Base-by-base conservation (phyloP, 2,113 vertebrate genomes). In the Panthera tigris region DNA sequence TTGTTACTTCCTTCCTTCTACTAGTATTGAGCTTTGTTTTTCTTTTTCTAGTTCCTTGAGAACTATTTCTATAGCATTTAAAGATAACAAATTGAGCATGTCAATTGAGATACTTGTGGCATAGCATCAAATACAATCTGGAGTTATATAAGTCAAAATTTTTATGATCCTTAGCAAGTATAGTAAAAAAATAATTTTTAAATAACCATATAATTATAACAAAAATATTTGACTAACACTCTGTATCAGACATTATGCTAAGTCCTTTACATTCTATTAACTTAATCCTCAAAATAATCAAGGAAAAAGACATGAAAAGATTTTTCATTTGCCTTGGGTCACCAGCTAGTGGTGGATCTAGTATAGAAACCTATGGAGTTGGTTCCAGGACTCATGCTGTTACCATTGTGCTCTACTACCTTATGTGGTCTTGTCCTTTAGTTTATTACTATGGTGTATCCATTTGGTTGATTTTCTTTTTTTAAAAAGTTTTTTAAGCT, bases 81-180 rank as follows among this genome's bases (percentile, higher is more conserved):
- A 91, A 61, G 63, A 52, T 48, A 91, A n/a, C 50, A 95, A 91
- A 88, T 90, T 91, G 61, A 97, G 12, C 39, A 39, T 55, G 41
- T 69, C 45, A 66, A 14, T 78, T 50, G 68, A 74, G 57, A 76
- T 71, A 90, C 18, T 91, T 90, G 68, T 74, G 48, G 31, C 68
- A 93, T 41, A 68, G 23, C 18, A 7, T 10, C 66, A 89, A 68
- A 76, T 76, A 57, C 25, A 74, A 88, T 76, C 65, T 78, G 27
- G 36, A 95, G 36, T 84, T 93, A 89, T 7, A 25, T 15, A 68
- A 92, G 63, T 83, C 25, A 94, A 69, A 86, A 79, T 73, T 93
- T 88, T 93, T 39, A 95, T 61, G 18, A 74, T 81, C 65, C 36
- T 21, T 85, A 91, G n/a, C 48, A 95, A 88, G 13, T 55, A 83